Percentiles rank a stretch among this genome's conserved stretches.
These are phyloP conservation scores for Chloromyia formosa DNA, from an alignment of 2,888 invertebrate genomes.

Conservation along the genomic window DNA sequence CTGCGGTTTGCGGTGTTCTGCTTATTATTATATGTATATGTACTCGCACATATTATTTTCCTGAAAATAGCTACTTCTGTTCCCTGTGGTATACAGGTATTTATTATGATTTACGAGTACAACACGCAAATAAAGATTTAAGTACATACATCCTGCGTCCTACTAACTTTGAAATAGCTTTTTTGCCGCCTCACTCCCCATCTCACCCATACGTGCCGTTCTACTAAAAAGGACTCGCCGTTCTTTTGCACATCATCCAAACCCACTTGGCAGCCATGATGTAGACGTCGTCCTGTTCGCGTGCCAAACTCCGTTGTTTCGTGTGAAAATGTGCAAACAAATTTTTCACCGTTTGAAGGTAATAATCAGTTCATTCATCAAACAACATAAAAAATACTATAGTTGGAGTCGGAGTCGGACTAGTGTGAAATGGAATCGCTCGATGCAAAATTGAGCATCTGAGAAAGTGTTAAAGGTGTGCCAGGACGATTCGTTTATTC, in stretches of 20 bases:
- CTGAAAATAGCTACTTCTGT: too few species aligned
- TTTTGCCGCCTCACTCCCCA: not conserved
- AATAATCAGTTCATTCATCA: slow-evolving; percentile 44
- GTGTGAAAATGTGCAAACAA: slow-evolving; percentile 47
- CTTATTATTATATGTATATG: too few species aligned
- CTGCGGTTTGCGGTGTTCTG: too few species aligned
- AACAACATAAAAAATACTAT: slow-evolving; percentile 38
- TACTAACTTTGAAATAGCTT: too few species aligned
- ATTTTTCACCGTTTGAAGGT: slow-evolving; percentile 47
- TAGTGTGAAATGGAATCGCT: slow-evolving; percentile 37
- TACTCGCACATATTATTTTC: too few species aligned
- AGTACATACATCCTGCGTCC: too few species aligned
- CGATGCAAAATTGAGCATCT: slow-evolving; percentile 34
- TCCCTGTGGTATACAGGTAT: too few species aligned
- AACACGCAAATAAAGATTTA: too few species aligned
- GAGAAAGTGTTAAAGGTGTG: slow-evolving; percentile 43
- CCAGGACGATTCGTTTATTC: slow-evolving; percentile 19
- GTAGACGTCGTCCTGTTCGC: slow-evolving; percentile 46
- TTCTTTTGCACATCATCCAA: not conserved
- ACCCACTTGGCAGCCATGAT: slow-evolving; percentile 42
- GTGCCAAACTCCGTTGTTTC: slow-evolving; percentile 45
- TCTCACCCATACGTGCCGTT: not conserved
- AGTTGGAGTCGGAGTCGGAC: not conserved
- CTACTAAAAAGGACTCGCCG: slow-evolving; percentile 4
- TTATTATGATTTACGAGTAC: too few species aligned